These are phyloP conservation scores for Mirza zaza DNA, from an alignment of 2,113 vertebrate species.

Conservation along the genomic window DNA sequence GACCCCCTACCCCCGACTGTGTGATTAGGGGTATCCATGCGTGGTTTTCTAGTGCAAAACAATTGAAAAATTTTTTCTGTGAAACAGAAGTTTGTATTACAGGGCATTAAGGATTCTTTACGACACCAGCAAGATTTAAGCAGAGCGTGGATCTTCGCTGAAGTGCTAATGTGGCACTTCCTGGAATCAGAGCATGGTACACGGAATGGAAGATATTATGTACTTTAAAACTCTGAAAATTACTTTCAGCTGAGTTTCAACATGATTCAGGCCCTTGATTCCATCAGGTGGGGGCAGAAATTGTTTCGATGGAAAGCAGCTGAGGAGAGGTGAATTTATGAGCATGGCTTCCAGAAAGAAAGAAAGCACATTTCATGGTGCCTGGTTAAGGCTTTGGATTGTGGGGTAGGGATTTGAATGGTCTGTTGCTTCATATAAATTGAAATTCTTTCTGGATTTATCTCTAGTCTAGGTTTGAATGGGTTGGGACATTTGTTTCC, in stretches of 20 bases:
- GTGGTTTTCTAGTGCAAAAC: slow-evolving; percentile 35
- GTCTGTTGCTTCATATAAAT: slow-evolving; percentile 58
- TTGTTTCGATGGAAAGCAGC: not conserved
- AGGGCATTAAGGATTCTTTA: slow-evolving; percentile 29
- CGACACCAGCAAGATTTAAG: slow-evolving; percentile 11
- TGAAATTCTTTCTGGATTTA: slow-evolving; percentile 65
- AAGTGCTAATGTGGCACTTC: slow-evolving; percentile 35
- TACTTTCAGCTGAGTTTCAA: slow-evolving; percentile 40
- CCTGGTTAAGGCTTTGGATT: slow-evolving; percentile 64
- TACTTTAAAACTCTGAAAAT: slow-evolving; percentile 42
- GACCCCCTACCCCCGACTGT: not conserved
- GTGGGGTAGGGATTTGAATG: slow-evolving; percentile 53
- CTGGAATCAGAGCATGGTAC: not conserved
- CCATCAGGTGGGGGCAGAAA: not conserved
- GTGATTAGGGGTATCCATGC: not conserved
- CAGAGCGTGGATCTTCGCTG: not conserved
- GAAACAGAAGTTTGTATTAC: slow-evolving; percentile 35
- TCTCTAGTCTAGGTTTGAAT: slow-evolving; percentile 44
- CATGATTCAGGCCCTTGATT: slow-evolving; percentile 16
- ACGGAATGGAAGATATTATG: not conserved
- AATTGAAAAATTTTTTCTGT: slow-evolving; percentile 27
- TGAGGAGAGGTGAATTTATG: slow-evolving; percentile 40
- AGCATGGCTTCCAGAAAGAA: slow-evolving; percentile 51
- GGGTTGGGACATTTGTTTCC: not conserved
- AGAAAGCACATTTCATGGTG: slow-evolving; percentile 67